phyloP scores from a whole-genome alignment of 2,113 vertebrate genomes.

The Silurus asotus region DNA sequence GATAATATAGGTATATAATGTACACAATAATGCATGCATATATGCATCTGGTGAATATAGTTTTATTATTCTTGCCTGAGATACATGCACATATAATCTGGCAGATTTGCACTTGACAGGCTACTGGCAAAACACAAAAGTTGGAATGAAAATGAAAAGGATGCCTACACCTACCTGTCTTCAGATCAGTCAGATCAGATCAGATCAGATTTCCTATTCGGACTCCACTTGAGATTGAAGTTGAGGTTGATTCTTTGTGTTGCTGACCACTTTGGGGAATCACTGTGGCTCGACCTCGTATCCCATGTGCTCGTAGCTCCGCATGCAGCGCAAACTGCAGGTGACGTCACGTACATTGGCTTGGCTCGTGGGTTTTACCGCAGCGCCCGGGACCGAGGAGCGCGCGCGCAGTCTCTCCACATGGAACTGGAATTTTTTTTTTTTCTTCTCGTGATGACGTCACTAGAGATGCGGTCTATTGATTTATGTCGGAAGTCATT shows the following conservation, averaged over 20 bases:
- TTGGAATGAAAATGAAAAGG: constrained; percentile 6
- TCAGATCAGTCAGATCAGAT: not conserved
- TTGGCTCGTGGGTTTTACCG: constrained; percentile 26
- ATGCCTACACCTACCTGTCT: constrained; percentile 13
- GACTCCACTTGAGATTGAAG: constrained; percentile 57
- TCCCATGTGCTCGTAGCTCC: constrained; percentile 75
- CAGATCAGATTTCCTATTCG: not conserved
- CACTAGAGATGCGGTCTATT: no score
- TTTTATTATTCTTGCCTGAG: not conserved
- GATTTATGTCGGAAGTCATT: no score
- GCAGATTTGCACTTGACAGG: not conserved
- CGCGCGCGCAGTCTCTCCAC: not conserved
- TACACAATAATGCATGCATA: not conserved
- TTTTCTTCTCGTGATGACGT: no score
- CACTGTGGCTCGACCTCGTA: constrained; percentile 63
- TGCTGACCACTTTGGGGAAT: constrained; percentile 52
- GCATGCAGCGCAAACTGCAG: constrained; percentile 54
- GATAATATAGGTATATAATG: not conserved
- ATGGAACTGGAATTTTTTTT: not conserved
- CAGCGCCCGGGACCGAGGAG: not conserved
- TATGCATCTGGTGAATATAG: not conserved
- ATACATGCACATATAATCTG: not conserved
- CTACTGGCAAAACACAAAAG: constrained; percentile 7
- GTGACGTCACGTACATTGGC: constrained; percentile 70
- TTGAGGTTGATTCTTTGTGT: constrained; percentile 40